Base-by-base conservation (phyloP, 2,113 vertebrate species). In the Alexandromys fortis region DNA sequence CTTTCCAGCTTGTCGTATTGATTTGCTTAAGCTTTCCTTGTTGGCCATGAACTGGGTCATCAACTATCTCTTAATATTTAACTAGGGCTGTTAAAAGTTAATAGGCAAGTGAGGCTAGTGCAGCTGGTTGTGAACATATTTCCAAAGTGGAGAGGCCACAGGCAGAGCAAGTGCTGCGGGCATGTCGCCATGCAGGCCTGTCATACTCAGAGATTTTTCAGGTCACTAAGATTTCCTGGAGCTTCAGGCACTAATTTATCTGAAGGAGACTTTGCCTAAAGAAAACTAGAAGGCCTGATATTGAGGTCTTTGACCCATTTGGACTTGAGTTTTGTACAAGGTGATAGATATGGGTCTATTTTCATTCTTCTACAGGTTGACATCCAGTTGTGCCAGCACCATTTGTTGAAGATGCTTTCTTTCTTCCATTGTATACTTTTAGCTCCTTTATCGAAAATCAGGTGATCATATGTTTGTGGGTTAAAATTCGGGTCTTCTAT, bases 161-260 rank as follows among this genome's bases (percentile, higher is more conserved):
- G 42, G 19, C 38, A 35, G 19, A 90, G 38, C 52, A 35, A 72
- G 3, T 97, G 96, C 65, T 76, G 47, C 70, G 95, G 96, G 95
- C 87, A 16, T 0, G 0, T 86, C 0, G 0, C 92, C 93, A 90
- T 0, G 21, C 92, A 97, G 95, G 98, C 87, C 58, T 58, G 45
- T 93, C 97, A 98, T 98, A 98, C 96, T 98, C 98, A 98, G 98
- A 98, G 98, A 45, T 98, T 98, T 96, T 98, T 78, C 91, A 93
- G 0, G 0, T 68, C 47, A 68, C 97, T 73, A 42, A 88, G 68
- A 98, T 96, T 98, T 98, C 98, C 98, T 98, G 96, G 97, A 97
- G 97, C 98, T 98, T 97, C 96, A 97, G 98, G 98, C 98, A 98
- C 92, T 98, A 98, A 98, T 98, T 98, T 98, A 97, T 98, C 97